Percentiles rank a stretch among this genome's conserved stretches.
Conservation (phyloP, 2,888 invertebrate genomes). For the Chironomus tentans region DNA sequence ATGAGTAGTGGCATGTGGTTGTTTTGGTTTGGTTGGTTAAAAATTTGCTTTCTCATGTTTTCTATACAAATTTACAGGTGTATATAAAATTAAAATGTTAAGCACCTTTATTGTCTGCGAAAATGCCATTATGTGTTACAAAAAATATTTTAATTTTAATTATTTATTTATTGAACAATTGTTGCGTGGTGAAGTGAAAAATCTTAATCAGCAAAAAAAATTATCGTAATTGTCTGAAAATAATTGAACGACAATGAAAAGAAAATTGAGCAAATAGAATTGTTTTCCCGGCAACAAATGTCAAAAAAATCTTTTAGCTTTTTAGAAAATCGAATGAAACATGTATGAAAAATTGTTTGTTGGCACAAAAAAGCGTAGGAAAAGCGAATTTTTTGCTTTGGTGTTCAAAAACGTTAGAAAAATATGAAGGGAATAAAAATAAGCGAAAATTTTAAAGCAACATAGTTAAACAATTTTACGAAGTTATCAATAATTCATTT, state of each 20-base stretch:
- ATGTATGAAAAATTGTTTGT: slow-evolving; percentile 26
- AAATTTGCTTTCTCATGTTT: no score
- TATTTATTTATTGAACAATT: background rate
- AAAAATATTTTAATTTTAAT: no score
- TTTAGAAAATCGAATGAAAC: background rate
- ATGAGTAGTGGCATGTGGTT: background rate
- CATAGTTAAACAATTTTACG: no score
- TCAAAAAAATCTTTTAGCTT: background rate
- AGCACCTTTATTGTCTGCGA: no score
- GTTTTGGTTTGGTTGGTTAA: background rate
- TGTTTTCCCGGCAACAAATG: background rate
- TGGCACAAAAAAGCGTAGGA: background rate
- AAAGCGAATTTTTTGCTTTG: background rate
- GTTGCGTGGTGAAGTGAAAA: background rate
- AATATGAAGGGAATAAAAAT: no score
- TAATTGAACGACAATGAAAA: background rate
- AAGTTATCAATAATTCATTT: no score
- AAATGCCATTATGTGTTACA: no score
- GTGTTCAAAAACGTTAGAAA: background rate
- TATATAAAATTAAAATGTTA: no score
- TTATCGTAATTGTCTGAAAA: background rate
- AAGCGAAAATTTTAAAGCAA: no score
- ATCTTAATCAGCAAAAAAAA: background rate
- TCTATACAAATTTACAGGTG: no score
- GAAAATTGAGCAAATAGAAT: slow-evolving; percentile 25